Percentiles rank a stretch among this genome's conserved stretches.
Evolutionary conservation across 2,113 vertebrate species (phyloP).

Genomic region (Smithornis capensis): DNA sequence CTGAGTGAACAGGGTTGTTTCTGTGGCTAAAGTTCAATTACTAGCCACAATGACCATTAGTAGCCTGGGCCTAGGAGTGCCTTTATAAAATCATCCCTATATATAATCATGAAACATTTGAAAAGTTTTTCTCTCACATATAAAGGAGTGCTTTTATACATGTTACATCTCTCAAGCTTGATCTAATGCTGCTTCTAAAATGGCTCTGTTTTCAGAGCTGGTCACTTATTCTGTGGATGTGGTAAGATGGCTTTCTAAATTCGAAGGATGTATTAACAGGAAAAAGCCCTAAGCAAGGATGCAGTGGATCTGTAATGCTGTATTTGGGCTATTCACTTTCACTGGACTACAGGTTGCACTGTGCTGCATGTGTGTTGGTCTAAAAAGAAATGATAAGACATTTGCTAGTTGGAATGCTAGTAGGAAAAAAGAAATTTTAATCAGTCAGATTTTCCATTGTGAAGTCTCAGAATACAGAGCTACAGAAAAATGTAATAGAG

Average conservation of each 20-base stretch:
- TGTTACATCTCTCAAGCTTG: neutral
- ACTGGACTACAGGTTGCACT: neutral
- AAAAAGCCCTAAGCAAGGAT: neutral
- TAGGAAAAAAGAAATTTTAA: neutral
- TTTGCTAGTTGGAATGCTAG: neutral
- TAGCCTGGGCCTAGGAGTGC: neutral
- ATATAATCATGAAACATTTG: neutral
- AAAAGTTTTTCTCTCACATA: neutral
- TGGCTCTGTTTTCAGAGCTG: neutral
- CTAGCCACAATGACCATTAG: neutral
- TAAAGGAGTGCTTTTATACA: neutral
- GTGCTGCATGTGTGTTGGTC: neutral
- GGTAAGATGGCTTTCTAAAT: neutral
- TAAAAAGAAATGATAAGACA: neutral
- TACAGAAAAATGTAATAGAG: neutral
- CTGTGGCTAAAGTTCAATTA: neutral
- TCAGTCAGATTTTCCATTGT: neutral
- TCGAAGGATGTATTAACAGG: neutral
- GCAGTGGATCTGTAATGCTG: neutral
- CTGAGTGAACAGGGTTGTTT: neutral
- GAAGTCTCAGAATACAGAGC: neutral
- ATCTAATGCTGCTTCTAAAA: neutral
- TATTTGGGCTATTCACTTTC: neutral
- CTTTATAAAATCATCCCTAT: neutral
- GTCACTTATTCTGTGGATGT: neutral